Evolutionary conservation across 92 coral and sea anemone genomes (phyloP).

Genomic region (Epizoanthus ramosus): DNA sequence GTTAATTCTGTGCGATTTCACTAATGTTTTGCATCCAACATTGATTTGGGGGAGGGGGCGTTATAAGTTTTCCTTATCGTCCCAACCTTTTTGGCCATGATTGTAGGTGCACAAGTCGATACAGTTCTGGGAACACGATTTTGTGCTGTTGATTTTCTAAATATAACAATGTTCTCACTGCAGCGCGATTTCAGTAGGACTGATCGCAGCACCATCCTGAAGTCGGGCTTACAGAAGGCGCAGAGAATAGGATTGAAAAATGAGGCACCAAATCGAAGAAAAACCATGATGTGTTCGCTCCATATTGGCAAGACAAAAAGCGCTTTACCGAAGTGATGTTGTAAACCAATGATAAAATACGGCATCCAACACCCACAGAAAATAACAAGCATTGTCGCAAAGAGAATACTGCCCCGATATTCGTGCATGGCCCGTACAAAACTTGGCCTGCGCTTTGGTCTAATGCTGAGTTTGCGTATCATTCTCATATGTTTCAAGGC

Average conservation of each 20-base stretch:
- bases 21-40: no score
- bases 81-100: no score
- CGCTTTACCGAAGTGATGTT: slow-evolving; percentile 43
- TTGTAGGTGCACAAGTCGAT: neutral
- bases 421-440: slow-evolving; percentile 36
- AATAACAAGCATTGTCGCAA: slow-evolving; percentile 43
- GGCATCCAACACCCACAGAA: slow-evolving; percentile 63
- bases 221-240: slow-evolving; percentile 17
- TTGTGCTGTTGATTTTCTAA: neutral
- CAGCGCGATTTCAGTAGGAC: neutral
- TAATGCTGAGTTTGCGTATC: slow-evolving; percentile 6
- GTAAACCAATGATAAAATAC: slow-evolving; percentile 51
- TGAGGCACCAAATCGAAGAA: slow-evolving; percentile 21
- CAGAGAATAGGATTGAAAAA: slow-evolving; percentile 25
- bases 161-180: neutral
- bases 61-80: no score
- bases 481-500: slow-evolving; percentile 44
- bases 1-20: no score
- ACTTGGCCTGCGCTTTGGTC: slow-evolving; percentile 35
- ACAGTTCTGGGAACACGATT: neutral
- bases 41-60: no score
- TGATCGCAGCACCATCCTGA: neutral
- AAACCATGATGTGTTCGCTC: slow-evolving; percentile 13
- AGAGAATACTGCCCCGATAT: slow-evolving; percentile 48
- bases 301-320: slow-evolving; percentile 31